A percentile compares a stretch with the other conserved stretches of the same genome.
Evolutionary conservation across 2,888 invertebrate genomes (phyloP).

Genomic region (Seira musarum): DNA sequence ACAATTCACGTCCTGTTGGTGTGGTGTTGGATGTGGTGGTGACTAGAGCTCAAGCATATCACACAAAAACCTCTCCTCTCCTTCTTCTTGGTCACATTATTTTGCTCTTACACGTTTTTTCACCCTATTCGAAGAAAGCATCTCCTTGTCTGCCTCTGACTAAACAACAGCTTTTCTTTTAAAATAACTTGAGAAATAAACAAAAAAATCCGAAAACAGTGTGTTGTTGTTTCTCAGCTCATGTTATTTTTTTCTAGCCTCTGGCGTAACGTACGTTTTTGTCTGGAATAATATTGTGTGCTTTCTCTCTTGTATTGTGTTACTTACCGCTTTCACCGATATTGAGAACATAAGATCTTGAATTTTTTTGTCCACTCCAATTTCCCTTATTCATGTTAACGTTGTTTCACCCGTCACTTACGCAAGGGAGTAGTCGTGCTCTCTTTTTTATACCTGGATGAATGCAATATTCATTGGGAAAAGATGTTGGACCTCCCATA

Average conservation of each 20-base stretch:
- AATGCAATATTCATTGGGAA: slow-evolving; percentile 45
- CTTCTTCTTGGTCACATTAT: slow-evolving; percentile 29
- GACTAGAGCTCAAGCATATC: not conserved
- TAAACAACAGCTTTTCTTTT: not conserved
- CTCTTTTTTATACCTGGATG: slow-evolving; percentile 54
- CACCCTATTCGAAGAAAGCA: no score
- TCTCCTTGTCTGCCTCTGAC: not conserved
- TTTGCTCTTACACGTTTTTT: slow-evolving; percentile 20
- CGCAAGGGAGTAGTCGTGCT: slow-evolving; percentile 51
- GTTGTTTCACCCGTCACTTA: slow-evolving; percentile 39
- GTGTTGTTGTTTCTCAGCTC: no score
- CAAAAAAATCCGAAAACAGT: no score
- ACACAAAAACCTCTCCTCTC: no score
- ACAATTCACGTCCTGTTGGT: slow-evolving; percentile 40
- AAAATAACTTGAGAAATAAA: no score
- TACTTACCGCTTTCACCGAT: no score
- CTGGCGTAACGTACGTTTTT: slow-evolving; percentile 32
- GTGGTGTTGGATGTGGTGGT: slow-evolving; percentile 27
- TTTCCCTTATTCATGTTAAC: no score
- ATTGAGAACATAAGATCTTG: no score
- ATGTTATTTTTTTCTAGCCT: slow-evolving; percentile 27
- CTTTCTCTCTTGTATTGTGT: no score
- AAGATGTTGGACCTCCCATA: slow-evolving; percentile 14
- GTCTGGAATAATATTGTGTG: no score
- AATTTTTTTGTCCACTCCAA: no score